Evolutionary conservation across 2,113 vertebrate genomes (phyloP), one percentile per base, ranked within the genome.

Genomic region (Myiopsitta monachus): DNA sequence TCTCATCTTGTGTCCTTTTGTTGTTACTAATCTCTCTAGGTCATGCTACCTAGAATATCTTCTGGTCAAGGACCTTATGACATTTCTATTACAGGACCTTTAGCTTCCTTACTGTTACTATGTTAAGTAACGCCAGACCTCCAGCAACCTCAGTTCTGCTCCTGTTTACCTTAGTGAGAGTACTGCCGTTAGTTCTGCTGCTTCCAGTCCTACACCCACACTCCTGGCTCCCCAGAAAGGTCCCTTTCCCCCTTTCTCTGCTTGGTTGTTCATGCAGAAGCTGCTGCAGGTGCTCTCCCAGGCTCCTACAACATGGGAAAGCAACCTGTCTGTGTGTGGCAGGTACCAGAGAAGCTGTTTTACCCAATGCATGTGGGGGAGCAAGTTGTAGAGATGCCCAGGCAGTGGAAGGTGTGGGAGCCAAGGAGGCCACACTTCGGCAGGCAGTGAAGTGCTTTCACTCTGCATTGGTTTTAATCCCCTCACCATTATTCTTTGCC

Each of bases 361-460:
- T 38, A 76, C 39, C 59, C 57, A 81, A 0, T 11, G 36, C 6
- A 0, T 23, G 27, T 2, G 0, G 3, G 61, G 22, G 11, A 74
- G 7, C 15, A 68, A 78, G 49, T 8, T 54, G 52, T 4, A 64
- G 54, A 86, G n/a, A 47, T 1, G 1, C 12, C 15, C 2, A 24
- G 66, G 46, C 6, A 1, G 26, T 10, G 18, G 27, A 63, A 17
- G 18, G 28, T 6, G 12, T 1, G 0, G 24, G 5, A 69, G 27
- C 23, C n/a, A 64, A 41, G 51, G 33, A 39, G 26, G 52, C 10
- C 30, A 64, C 1, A 0, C 43, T 11, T 47, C 51, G 73, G 62
- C 4, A n/a, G 46, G 43, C 55, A 36, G 54, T 0, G 9, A 18
- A 81, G 18, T 11, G 15, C 39, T 36, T 96, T 87, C 4, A 2